These are phyloP conservation scores for Podarcis cretensis DNA, from an alignment of 2,113 vertebrate genomes.

Conservation along the genomic window DNA sequence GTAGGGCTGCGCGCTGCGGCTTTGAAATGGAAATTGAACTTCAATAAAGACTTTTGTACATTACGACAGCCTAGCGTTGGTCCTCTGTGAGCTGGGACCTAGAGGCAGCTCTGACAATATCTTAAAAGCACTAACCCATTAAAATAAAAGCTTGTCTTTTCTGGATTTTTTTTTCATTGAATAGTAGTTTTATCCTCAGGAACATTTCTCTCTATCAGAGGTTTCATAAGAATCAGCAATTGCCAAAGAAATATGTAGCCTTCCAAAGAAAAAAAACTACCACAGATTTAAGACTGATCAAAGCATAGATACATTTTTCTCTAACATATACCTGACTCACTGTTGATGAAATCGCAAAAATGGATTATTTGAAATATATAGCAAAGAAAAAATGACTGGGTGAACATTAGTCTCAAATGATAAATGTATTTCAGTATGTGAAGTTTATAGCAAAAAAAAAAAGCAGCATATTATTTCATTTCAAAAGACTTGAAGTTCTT, in stretches of 20 bases:
- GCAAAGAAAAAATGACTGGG: not conserved
- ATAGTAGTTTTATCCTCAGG: not conserved
- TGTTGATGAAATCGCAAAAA: not conserved
- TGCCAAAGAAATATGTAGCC: conserved; percentile 26
- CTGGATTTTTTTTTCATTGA: not conserved
- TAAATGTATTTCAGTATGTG: not conserved
- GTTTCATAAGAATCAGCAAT: not conserved
- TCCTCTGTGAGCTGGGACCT: too few species aligned
- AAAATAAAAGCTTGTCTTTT: not conserved
- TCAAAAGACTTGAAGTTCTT: conserved; percentile 3
- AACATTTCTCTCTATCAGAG: not conserved
- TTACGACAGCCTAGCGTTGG: too few species aligned
- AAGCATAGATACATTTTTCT: conserved; percentile 4
- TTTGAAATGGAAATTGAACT: too few species aligned
- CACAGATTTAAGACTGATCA: not conserved
- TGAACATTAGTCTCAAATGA: not conserved
- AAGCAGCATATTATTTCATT: conserved; percentile 1
- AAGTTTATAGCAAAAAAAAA: not conserved
- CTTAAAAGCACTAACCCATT: not conserved
- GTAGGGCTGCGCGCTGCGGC: too few species aligned
- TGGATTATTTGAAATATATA: not conserved
- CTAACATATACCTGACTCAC: not conserved
- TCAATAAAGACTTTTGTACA: too few species aligned
- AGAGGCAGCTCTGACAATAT: too few species aligned
- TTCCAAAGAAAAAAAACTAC: fast-evolving